phyloP scores from a whole-genome alignment of 1,140 invertebrate genomes.

The Branchinecta lindahli region DNA sequence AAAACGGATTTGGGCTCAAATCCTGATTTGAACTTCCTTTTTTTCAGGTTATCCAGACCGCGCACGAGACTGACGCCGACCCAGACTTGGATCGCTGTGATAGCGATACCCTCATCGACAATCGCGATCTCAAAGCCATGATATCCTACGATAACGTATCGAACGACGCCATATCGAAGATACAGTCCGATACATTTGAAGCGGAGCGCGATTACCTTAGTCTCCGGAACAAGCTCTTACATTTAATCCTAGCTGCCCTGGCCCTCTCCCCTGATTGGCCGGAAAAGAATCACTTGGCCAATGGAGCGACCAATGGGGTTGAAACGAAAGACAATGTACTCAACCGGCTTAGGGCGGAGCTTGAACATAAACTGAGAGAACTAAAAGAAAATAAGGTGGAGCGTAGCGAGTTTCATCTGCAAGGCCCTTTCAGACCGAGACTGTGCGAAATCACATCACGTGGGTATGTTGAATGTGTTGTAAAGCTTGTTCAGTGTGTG shows the following conservation, averaged over 20 bases:
- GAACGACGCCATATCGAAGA: neutral
- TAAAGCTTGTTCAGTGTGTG: neutral
- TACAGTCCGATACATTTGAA: neutral
- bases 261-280: neutral
- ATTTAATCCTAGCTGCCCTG: neutral
- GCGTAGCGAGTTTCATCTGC: neutral
- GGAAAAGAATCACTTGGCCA: neutral
- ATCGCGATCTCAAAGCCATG: neutral
- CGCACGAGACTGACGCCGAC: neutral
- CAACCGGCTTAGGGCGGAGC: neutral
- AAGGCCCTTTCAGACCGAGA: neutral
- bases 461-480: neutral
- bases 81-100: neutral
- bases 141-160: slow-evolving; percentile 1
- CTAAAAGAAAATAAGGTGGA: neutral
- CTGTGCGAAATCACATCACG: neutral
- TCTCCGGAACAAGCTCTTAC: neutral
- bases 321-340: neutral
- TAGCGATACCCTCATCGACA: neutral
- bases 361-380: neutral
- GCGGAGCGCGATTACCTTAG: neutral
- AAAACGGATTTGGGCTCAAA: too few relatives aligned
- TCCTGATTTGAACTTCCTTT: too few relatives aligned
- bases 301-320: neutral
- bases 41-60: neutral